Conservation (phyloP, 2,888 invertebrate genomes). For the Meganola albula region DNA sequence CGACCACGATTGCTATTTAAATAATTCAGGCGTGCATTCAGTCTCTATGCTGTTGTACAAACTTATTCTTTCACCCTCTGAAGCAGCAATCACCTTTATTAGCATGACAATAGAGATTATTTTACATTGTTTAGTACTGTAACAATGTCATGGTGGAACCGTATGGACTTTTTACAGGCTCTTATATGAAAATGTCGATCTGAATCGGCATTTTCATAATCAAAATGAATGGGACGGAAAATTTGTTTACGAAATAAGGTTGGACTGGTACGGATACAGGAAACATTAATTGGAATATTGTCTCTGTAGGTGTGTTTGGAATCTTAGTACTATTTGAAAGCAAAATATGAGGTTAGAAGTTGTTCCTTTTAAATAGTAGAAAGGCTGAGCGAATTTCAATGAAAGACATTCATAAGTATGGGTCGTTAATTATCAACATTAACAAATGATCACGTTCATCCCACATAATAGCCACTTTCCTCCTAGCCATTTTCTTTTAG, state of each 20-base stretch:
- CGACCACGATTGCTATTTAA: constrained; percentile 72
- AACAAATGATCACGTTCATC: too few relatives aligned
- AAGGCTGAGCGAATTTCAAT: too few relatives aligned
- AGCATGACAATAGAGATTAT: constrained; percentile 20
- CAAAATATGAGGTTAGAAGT: too few relatives aligned
- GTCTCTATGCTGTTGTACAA: constrained; percentile 50
- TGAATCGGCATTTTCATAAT: constrained; percentile 47
- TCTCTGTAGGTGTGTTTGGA: too few relatives aligned
- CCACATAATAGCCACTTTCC: too few relatives aligned
- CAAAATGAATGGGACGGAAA: constrained; percentile 30
- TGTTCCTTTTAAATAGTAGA: too few relatives aligned
- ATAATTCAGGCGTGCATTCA: constrained; percentile 70
- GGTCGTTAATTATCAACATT: too few relatives aligned
- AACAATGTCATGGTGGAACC: constrained; percentile 25
- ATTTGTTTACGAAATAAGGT: constrained; percentile 16
- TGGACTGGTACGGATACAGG: too few relatives aligned
- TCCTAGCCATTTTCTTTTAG: too few relatives aligned
- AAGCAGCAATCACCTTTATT: constrained; percentile 17
- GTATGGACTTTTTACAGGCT: constrained; percentile 72
- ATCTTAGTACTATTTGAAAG: too few relatives aligned
- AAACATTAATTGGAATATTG: too few relatives aligned
- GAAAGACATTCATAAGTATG: too few relatives aligned
- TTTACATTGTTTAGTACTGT: constrained; percentile 14
- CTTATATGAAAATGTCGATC: constrained; percentile 72
- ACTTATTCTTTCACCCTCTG: constrained; percentile 16